Evolutionary conservation across 1,140 invertebrate genomes (phyloP).

Genomic region (Coelopa frigida): DNA sequence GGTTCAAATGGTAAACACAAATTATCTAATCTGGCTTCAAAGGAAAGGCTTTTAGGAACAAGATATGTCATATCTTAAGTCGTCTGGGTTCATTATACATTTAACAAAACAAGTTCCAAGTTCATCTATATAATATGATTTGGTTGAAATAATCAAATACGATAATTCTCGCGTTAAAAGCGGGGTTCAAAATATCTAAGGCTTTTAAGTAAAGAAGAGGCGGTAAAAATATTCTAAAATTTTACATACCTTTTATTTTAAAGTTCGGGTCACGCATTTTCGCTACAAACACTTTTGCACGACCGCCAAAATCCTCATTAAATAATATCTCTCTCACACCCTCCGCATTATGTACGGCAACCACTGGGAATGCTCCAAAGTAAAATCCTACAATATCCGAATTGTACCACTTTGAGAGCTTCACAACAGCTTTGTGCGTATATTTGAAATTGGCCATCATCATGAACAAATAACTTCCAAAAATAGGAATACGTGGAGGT

Average conservation of each 20-base stretch:
- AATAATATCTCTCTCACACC: constrained; percentile 42
- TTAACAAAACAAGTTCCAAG: neutral
- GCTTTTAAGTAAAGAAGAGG: neutral
- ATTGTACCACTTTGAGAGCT: constrained; percentile 39
- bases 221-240: neutral
- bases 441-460: constrained; percentile 33
- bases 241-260: neutral
- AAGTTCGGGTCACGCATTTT: constrained; percentile 22
- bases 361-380: constrained; percentile 33
- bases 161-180: neutral
- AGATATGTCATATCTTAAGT: no score
- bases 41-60: no score
- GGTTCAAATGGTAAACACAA: no score
- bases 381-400: constrained; percentile 46
- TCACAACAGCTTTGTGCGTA: constrained; percentile 32
- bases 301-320: constrained; percentile 44
- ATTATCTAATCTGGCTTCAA: no score
- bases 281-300: constrained; percentile 21
- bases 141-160: neutral
- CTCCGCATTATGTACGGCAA: constrained; percentile 40
- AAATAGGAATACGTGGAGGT: constrained; percentile 34
- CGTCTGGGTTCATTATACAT: no score
- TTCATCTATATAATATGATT: no score
- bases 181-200: neutral
- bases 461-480: constrained; percentile 40